Percentiles rank a stretch among this genome's conserved stretches.
These are phyloP conservation scores for Anorthoa munda DNA, from an alignment of 2,888 invertebrate genomes.

Conservation along the genomic window DNA sequence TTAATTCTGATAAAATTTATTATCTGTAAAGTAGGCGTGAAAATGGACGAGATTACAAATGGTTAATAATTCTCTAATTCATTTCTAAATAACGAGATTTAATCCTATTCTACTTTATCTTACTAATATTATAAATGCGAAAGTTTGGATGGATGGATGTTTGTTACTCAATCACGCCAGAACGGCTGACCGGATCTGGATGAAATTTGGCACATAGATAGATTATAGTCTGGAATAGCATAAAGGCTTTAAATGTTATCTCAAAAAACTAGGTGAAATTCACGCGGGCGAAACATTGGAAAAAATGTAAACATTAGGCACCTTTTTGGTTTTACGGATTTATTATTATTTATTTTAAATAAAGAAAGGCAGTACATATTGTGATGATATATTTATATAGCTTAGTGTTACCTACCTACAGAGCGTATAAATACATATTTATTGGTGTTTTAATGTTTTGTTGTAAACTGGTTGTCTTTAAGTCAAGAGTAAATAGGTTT, in stretches of 20 bases:
- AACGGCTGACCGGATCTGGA: too few species aligned
- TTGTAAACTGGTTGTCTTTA: not conserved
- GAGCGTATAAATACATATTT: not conserved
- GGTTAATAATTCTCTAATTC: not conserved
- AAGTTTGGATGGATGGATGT: too few species aligned
- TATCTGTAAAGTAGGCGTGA: conserved; percentile 9
- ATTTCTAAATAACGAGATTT: too few species aligned
- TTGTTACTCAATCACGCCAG: too few species aligned
- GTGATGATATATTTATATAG: not conserved
- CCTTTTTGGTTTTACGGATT: not conserved
- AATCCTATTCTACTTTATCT: too few species aligned
- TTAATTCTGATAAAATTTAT: conserved; percentile 21
- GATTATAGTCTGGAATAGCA: too few species aligned
- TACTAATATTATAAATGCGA: too few species aligned
- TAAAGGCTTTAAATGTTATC: too few species aligned
- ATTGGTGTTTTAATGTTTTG: not conserved
- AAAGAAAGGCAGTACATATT: not conserved
- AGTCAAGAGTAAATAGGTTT: not conserved
- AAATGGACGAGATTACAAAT: conserved; percentile 6
- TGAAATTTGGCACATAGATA: too few species aligned
- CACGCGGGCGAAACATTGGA: not conserved
- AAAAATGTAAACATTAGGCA: not conserved
- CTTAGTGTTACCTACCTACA: not conserved
- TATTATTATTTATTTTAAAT: not conserved
- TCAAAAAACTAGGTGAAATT: too few species aligned